These are phyloP conservation scores for Oceanodroma tethys DNA, from an alignment of 2,113 vertebrate genomes.

Conservation along the genomic window DNA sequence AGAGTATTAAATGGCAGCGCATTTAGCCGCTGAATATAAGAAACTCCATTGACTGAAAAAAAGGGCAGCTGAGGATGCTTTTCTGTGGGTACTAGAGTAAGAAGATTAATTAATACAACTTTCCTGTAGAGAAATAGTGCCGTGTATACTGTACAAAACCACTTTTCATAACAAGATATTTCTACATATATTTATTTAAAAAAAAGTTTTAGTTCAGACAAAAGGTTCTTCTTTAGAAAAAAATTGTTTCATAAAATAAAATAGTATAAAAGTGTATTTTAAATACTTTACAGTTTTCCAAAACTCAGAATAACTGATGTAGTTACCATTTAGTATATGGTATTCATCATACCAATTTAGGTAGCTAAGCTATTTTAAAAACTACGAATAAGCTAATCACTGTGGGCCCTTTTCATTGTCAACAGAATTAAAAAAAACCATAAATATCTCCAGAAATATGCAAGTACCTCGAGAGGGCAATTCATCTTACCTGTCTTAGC, in stretches of 20 bases:
- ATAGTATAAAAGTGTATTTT: neutral
- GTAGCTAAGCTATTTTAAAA: neutral
- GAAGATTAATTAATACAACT: neutral
- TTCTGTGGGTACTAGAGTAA: neutral
- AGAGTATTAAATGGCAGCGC: neutral
- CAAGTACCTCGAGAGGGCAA: neutral
- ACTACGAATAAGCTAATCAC: neutral
- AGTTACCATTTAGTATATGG: neutral
- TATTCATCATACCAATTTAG: neutral
- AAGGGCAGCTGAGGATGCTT: neutral
- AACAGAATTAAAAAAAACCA: neutral
- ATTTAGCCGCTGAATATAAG: neutral
- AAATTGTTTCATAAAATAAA: neutral
- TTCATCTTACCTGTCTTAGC: neutral
- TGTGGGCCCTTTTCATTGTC: neutral
- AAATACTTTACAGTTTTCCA: neutral
- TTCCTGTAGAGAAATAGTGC: neutral
- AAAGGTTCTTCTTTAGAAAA: neutral
- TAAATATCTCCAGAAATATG: neutral
- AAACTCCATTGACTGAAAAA: neutral
- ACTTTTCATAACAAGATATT: neutral
- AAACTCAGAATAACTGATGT: neutral
- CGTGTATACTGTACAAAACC: neutral
- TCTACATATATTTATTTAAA: neutral
- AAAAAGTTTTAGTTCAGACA: neutral